Evolutionary conservation across 2,797 vertebrate species (phyloP).

Genomic region (Poeciliopsis infans): DNA sequence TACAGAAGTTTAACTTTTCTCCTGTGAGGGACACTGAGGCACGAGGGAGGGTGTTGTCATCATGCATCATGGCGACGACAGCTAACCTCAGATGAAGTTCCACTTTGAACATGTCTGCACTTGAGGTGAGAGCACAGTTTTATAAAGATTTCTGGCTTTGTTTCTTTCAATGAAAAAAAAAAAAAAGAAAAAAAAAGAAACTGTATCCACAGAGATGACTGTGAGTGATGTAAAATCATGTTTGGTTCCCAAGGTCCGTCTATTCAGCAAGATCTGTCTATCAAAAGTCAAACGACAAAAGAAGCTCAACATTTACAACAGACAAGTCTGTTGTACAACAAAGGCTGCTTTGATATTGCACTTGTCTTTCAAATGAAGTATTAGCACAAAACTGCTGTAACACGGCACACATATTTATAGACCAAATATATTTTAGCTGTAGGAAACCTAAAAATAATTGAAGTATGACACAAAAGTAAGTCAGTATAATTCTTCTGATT

Average conservation of each 20-base stretch:
- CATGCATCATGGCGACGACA: slow-evolving; percentile 51
- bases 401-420: neutral
- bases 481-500: neutral
- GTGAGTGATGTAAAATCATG: slow-evolving; percentile 45
- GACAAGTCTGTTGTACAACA: slow-evolving; percentile 24
- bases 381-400: slow-evolving; percentile 26
- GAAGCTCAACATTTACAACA: slow-evolving; percentile 5
- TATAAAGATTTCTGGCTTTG: slow-evolving; percentile 39
- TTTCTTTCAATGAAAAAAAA: slow-evolving; percentile 25
- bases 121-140: slow-evolving; percentile 50
- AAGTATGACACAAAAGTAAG: neutral
- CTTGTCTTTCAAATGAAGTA: slow-evolving; percentile 45
- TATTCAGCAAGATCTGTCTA: slow-evolving; percentile 12
- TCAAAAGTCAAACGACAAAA: slow-evolving; percentile 22
- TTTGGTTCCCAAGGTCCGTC: slow-evolving; percentile 18
- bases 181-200: neutral
- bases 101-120: slow-evolving; percentile 49
- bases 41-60: slow-evolving; percentile 40
- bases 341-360: slow-evolving; percentile 18
- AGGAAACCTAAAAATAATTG: neutral
- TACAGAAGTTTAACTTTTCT: slow-evolving; percentile 55
- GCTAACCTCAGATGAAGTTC: slow-evolving; percentile 56
- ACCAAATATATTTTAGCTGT: neutral
- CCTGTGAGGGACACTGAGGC: slow-evolving; percentile 28
- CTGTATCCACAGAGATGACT: slow-evolving; percentile 30